Conservation (phyloP, 2,113 vertebrate genomes). For the Osmerus mordax region DNA sequence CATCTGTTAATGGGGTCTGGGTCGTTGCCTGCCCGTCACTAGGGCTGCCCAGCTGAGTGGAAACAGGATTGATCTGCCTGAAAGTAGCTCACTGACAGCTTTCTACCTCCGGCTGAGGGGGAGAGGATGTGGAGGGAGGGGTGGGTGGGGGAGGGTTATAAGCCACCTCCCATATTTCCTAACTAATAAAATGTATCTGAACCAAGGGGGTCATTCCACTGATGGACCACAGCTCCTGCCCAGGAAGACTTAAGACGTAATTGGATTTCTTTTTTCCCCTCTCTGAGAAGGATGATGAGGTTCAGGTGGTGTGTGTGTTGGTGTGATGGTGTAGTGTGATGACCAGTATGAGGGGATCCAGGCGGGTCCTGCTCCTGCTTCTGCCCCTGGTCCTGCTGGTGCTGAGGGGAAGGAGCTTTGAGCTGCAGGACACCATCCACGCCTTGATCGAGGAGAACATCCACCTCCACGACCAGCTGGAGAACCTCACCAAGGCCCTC, state of each 20-base stretch:
- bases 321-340: neutral
- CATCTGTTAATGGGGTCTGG: neutral
- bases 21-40: conserved; percentile 2
- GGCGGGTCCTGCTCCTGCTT: conserved; percentile 15
- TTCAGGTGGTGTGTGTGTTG: neutral
- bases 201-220: conserved; percentile 12
- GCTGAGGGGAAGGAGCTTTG: conserved; percentile 56
- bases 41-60: conserved; percentile 30
- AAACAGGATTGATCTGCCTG: conserved; percentile 64
- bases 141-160: neutral
- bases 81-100: conserved; percentile 57
- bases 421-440: conserved; percentile 78
- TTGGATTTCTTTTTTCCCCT: neutral
- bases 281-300: conserved; percentile 19
- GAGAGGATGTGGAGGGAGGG: conserved; percentile 7
- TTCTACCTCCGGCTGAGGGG: conserved; percentile 51
- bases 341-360: conserved; percentile 35
- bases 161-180: conserved; percentile 24
- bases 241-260: neutral
- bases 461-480: conserved; percentile 74
- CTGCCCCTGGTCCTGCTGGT: conserved; percentile 36
- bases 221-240: neutral
- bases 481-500: conserved; percentile 75
- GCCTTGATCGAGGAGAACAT: conserved; percentile 76
- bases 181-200: conserved; percentile 26